Evolutionary conservation across 2,888 invertebrate species (phyloP).

Genomic region (Acrobasis consociella): DNA sequence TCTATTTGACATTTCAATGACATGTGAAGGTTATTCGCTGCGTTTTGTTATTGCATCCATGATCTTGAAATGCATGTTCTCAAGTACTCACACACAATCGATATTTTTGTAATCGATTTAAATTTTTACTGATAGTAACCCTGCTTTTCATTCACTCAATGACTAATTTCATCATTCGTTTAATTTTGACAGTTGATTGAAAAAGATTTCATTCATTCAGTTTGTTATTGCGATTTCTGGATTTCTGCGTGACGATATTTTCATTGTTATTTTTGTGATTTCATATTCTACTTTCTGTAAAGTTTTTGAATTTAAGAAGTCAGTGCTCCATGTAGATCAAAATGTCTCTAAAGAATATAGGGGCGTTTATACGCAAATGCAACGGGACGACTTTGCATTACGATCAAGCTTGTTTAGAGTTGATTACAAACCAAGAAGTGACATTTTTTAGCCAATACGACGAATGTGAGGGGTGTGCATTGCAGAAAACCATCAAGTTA

Average conservation of each 20-base stretch:
- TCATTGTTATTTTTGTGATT: not conserved
- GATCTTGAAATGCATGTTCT: not conserved
- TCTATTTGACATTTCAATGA: slow-evolving; percentile 78
- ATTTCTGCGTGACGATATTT: not conserved
- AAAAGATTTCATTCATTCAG: not conserved
- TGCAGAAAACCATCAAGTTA: slow-evolving; percentile 50
- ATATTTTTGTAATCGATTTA: too few species aligned
- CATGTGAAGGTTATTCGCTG: slow-evolving; percentile 68
- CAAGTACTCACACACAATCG: not conserved
- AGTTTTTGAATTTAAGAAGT: not conserved
- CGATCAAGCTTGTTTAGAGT: slow-evolving; percentile 75
- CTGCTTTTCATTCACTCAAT: not conserved
- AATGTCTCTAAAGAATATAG: slow-evolving; percentile 70
- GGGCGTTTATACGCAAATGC: slow-evolving; percentile 62
- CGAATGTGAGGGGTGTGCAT: slow-evolving; percentile 69
- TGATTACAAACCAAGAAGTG: slow-evolving; percentile 54
- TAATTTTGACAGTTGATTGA: slow-evolving; percentile 1
- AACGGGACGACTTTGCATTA: slow-evolving; percentile 55
- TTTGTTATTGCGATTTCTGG: not conserved
- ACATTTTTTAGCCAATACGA: slow-evolving; percentile 72
- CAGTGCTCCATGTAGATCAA: slow-evolving; percentile 29
- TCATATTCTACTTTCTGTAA: not conserved
- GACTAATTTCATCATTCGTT: not conserved
- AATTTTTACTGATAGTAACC: too few species aligned
- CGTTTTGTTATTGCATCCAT: slow-evolving; percentile 50